Base-by-base conservation (phyloP, 2,797 vertebrate genomes). In the Lutra lutra region DNA sequence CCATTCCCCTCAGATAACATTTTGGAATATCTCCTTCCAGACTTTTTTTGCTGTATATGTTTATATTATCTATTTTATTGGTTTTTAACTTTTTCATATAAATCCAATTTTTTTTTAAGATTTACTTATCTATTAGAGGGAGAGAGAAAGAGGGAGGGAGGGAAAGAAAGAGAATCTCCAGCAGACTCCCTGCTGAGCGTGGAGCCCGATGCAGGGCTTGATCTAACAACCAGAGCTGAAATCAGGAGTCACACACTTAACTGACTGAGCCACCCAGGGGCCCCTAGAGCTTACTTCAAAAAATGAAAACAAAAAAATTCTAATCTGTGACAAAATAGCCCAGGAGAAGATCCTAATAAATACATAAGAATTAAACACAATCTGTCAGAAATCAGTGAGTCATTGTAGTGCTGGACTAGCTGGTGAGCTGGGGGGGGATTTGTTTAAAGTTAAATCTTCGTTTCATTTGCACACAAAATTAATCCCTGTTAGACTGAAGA, bases 401-500 rank as follows among this genome's bases (percentile, higher is more conserved):
- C 66, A 73, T 1, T 68, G 38, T 54, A 10, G 1, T 88, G 0
- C 46, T 62, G 1, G 1, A 82, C 29, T 79, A 73, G 79, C 56
- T 85, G 15, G 43, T 84, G 62, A 79, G 32, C 27, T 18, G 3
- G 27, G 17, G 13, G 13, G 38, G 73, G 60, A 64, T 92, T 64
- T 62, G 12, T 79, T 88, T 83, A n/a, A 72, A 88, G 25, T 77
- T 91, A 51, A 95, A 72, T 17, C 20, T 17, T 95, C 25, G 58
- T 91, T 88, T 90, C 75, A 79, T 78, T 92, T 72, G 25, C n/a
- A 82, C 3, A 82, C 27, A 87, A 77, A 95, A 72, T 87, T 38
- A 93, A 93, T 95, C 64, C 48, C 62, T 92, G 2, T 80, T 92
- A 80, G 35, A 92, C 6, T 35, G 12, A 94, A 90, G 17, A 92